Conservation (phyloP, 2,888 invertebrate species). For the Anagyrus pseudococci region DNA sequence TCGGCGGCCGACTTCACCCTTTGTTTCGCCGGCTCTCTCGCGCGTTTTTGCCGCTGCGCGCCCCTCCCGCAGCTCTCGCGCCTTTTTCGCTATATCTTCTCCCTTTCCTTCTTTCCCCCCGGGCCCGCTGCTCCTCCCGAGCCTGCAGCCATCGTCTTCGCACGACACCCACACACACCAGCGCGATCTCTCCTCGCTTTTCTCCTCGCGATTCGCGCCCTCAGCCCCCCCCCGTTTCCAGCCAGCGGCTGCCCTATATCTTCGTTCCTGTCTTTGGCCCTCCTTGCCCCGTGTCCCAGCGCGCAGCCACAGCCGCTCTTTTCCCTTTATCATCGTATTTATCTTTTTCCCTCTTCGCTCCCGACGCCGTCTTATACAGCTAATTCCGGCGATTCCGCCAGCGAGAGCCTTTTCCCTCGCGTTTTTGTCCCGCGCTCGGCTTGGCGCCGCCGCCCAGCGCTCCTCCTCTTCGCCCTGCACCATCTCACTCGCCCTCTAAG, state of each 20-base stretch:
- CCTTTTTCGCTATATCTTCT: no score
- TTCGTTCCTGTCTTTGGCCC: conserved; percentile 32
- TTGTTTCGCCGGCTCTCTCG: no score
- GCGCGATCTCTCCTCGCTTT: no score
- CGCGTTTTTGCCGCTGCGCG: no score
- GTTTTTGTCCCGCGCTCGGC: neutral
- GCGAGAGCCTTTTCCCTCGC: conserved; percentile 2
- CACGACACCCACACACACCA: no score
- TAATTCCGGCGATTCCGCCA: conserved; percentile 32
- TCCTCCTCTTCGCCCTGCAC: conserved; percentile 5
- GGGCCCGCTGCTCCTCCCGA: neutral
- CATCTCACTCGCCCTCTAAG: no score
- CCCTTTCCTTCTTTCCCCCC: neutral
- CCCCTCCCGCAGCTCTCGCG: no score
- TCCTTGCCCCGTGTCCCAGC: conserved; percentile 18
- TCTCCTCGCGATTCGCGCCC: neutral
- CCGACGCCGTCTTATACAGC: neutral
- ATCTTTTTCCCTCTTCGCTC: conserved; percentile 24
- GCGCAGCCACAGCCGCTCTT: conserved; percentile 16
- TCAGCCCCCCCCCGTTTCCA: no score
- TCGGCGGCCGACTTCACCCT: no score
- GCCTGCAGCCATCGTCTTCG: neutral
- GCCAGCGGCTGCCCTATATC: conserved; percentile 17
- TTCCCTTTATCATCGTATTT: conserved; percentile 31
- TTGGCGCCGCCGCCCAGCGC: no score